These are phyloP conservation scores for Rhingia campestris DNA, from an alignment of 2,888 invertebrate species.

Conservation along the genomic window DNA sequence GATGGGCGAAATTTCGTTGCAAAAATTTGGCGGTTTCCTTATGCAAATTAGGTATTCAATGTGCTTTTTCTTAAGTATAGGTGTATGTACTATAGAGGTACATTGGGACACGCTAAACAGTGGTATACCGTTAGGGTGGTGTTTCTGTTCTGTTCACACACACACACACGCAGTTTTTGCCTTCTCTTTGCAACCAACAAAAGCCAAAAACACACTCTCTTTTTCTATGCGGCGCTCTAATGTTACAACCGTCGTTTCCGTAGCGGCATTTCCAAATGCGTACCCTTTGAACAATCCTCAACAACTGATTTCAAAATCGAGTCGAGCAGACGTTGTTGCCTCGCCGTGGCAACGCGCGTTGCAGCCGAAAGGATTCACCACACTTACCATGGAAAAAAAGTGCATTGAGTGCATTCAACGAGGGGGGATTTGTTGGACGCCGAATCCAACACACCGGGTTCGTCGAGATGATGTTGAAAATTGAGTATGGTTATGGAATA, in stretches of 20 bases:
- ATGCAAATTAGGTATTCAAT: conserved; percentile 74
- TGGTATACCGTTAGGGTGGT: conserved; percentile 6
- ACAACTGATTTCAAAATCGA: conserved; percentile 78
- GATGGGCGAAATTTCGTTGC: conserved; percentile 37
- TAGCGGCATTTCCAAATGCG: conserved; percentile 77
- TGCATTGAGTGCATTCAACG: conserved; percentile 48
- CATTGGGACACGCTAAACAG: conserved; percentile 14
- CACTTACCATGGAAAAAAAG: conserved; percentile 8
- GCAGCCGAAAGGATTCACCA: conserved; percentile 7
- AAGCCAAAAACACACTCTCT: conserved; percentile 27
- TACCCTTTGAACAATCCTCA: conserved; percentile 81
- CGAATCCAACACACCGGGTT: conserved; percentile 59
- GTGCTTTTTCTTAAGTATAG: conserved; percentile 69
- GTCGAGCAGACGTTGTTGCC: conserved; percentile 35
- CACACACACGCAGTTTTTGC: neutral
- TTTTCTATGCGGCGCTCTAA: conserved; percentile 33
- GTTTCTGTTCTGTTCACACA: conserved; percentile 42
- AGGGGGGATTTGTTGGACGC: conserved; percentile 24
- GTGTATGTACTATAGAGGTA: conserved; percentile 41
- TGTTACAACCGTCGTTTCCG: conserved; percentile 70
- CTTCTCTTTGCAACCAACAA: conserved; percentile 16
- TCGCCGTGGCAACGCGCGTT: conserved; percentile 13
- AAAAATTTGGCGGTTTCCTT: conserved; percentile 74
- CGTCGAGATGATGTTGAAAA: conserved; percentile 16
- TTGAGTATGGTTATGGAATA: conserved; percentile 68